These are phyloP conservation scores for Rhinichthys osculus DNA, from an alignment of 2,797 vertebrate genomes.

Conservation along the genomic window DNA sequence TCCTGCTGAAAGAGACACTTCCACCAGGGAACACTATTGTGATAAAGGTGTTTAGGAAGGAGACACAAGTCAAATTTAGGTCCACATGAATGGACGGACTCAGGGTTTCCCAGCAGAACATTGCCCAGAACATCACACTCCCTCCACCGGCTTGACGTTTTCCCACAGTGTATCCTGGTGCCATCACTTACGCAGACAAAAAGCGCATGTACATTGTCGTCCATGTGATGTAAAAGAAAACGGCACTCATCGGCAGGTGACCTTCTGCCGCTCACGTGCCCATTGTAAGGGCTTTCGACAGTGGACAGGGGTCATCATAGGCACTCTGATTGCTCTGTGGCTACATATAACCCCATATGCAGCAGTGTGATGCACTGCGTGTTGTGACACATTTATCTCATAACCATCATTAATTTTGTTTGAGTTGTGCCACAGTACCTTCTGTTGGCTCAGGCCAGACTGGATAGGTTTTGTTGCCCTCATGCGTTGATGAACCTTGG, in stretches of 20 bases:
- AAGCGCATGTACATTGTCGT: accelerated
- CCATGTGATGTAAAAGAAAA: background rate
- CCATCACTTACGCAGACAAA: background rate
- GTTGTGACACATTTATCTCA: background rate
- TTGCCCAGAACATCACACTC: too few species aligned
- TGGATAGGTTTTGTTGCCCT: background rate
- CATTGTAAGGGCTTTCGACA: background rate
- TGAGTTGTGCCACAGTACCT: background rate
- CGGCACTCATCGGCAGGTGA: background rate
- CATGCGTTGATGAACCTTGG: background rate
- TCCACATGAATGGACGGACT: too few species aligned
- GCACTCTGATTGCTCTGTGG: background rate
- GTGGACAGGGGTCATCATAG: background rate
- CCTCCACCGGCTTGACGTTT: too few species aligned
- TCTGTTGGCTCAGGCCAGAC: background rate
- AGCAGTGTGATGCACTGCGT: background rate
- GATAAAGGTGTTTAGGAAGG: too few species aligned
- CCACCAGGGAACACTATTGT: too few species aligned
- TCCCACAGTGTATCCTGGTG: too few species aligned
- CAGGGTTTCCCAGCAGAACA: too few species aligned
- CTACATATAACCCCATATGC: background rate
- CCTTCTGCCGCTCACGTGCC: background rate
- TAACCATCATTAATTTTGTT: background rate
- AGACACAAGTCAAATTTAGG: too few species aligned
- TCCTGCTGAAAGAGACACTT: too few species aligned